Base-by-base conservation (phyloP, 2,113 vertebrate species). In the Poeciliopsis turrubarensis region DNA sequence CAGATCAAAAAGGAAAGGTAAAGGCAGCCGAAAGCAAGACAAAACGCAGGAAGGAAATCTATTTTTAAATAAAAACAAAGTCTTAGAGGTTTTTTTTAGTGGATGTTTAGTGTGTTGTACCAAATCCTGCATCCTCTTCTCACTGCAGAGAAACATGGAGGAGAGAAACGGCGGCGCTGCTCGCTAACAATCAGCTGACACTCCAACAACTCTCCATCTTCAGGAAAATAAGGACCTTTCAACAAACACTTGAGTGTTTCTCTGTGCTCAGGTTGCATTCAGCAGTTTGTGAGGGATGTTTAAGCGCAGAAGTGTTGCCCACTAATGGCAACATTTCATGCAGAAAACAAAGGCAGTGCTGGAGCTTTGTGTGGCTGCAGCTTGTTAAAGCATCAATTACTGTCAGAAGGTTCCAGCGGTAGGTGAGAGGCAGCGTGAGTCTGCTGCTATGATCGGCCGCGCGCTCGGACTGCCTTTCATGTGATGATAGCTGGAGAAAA, bases 21-120 rank as follows among this genome's bases (percentile, higher is more conserved):
- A 85, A 73, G 67, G 71, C 68, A 70, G 70, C 54, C 19, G 7
- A 19, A 61, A 34, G 15, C 25, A 3, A 70, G 0, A 57, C 51
- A 41, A 62, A 26, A 47, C 25, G 34, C 34, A 68, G 29, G 71
- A 54, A 80, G 79, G 67, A 14, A 31, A 67, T 70, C 47, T 71
- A 73, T 83, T 83, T 83, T 74, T 51, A 68, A 83, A 83, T 70
- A 78, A 88, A 81, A 78, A 80, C 78, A 65, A 61, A 86, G 79
- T 3, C 34, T 63, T 79, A 3, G 54, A 6, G 75, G 75, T 75
- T 68, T 31, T 72, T 32, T 73, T 75, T 68, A 32, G 80, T 0
- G 65, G 34, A 7, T 73, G 78, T 80, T 4, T 70, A 9, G 44
- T 65, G 78, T 64, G 66, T 72, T 57, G 83, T 80, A 64, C 71